Conservation (phyloP, 2,113 vertebrate genomes). For the Oreochromis tanganicae region DNA sequence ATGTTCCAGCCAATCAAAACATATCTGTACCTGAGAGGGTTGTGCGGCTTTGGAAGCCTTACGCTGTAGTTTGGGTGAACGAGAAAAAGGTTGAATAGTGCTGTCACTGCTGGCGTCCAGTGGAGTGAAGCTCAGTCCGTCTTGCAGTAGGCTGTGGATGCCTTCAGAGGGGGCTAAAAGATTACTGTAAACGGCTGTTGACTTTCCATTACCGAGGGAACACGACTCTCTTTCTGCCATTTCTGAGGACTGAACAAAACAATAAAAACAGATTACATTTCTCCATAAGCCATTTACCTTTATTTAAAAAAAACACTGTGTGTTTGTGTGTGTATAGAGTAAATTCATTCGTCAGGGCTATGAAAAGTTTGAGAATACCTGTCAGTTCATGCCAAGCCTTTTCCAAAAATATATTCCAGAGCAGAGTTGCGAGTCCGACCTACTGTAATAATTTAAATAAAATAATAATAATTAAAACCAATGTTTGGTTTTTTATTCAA, state of each 20-base stretch:
- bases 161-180: not conserved
- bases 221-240: constrained; percentile 46
- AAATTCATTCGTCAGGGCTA: not conserved
- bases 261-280: not conserved
- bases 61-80: constrained; percentile 59
- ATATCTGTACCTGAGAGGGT: constrained; percentile 35
- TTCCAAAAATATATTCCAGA: not conserved
- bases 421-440: not conserved
- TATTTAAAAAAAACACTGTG: not conserved
- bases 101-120: constrained; percentile 1
- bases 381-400: not conserved
- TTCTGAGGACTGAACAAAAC: not conserved
- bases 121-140: not conserved
- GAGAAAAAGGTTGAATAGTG: constrained; percentile 58
- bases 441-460: not conserved
- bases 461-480: not conserved
- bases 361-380: not conserved
- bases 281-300: fast-evolving
- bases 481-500: not conserved
- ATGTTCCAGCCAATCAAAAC: not conserved
- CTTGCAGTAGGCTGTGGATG: not conserved
- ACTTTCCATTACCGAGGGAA: not conserved
- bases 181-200: not conserved
- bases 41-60: constrained; percentile 3
- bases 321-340: not conserved